Evolutionary conservation across 2,888 invertebrate species (phyloP).

Genomic region (Nomada goodeniana): DNA sequence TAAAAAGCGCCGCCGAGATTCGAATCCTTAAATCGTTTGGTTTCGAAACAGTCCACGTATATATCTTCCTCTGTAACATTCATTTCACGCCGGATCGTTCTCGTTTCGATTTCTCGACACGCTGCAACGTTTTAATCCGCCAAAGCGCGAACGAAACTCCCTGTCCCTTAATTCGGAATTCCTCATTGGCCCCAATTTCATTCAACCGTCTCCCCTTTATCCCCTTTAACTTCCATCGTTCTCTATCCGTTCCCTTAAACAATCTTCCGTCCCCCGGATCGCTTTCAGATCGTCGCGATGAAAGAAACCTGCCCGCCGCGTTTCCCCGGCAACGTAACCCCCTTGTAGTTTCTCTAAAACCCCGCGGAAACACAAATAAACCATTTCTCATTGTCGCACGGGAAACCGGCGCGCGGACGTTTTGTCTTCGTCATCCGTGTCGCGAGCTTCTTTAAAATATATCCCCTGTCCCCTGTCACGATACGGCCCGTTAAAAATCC

Average conservation of each 20-base stretch:
- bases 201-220: conserved; percentile 7
- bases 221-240: neutral
- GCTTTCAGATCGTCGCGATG: neutral
- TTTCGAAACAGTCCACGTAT: neutral
- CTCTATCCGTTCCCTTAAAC: neutral
- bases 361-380: neutral
- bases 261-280: neutral
- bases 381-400: conserved; percentile 1
- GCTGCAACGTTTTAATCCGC: neutral
- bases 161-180: neutral
- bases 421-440: conserved; percentile 14
- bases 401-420: neutral
- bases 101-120: neutral
- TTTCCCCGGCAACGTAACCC: neutral
- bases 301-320: neutral
- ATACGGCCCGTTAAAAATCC: neutral
- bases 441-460: neutral
- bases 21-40: conserved; percentile 7
- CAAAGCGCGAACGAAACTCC: neutral
- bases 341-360: too few species aligned
- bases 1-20: neutral
- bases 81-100: neutral
- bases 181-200: conserved; percentile 2
- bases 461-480: neutral
- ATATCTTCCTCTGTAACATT: neutral